Percentiles rank a stretch among this genome's conserved stretches.
These are phyloP conservation scores for Peromyscus eremicus DNA, from an alignment of 2,797 vertebrate genomes.

Conservation along the genomic window DNA sequence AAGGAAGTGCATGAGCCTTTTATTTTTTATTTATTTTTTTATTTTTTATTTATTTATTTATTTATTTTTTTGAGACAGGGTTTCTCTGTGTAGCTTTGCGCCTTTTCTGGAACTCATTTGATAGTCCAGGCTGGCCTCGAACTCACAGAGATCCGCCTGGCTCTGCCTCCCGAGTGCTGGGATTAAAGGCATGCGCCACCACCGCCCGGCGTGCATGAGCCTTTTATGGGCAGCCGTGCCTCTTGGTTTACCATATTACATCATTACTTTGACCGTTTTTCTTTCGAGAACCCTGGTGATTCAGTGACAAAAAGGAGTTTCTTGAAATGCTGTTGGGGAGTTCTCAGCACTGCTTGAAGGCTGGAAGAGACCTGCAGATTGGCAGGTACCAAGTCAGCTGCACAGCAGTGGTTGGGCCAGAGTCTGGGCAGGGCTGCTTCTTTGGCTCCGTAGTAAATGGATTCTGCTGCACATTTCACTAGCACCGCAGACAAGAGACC, in stretches of 20 bases:
- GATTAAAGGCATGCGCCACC: no score
- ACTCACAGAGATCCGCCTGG: no score
- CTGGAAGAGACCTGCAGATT: background rate
- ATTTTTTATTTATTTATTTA: no score
- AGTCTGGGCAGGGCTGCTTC: background rate
- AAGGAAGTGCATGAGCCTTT: background rate
- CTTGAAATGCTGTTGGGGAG: background rate
- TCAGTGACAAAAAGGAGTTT: slow-evolving; percentile 27
- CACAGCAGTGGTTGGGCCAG: background rate
- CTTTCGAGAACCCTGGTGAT: background rate
- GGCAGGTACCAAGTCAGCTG: background rate
- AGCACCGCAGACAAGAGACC: background rate
- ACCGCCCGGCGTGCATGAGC: background rate
- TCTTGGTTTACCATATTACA: background rate
- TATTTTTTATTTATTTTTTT: no score
- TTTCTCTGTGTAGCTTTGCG: no score
- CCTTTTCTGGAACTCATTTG: no score
- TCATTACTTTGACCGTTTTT: slow-evolving; percentile 6
- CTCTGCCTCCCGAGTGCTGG: no score
- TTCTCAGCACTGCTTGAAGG: slow-evolving; percentile 7
- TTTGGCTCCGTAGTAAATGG: background rate
- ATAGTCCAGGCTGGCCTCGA: no score
- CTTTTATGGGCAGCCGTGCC: background rate
- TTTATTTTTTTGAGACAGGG: no score
- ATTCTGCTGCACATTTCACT: background rate